These are phyloP conservation scores for Lypha dubia DNA, from an alignment of 2,888 invertebrate species.

Conservation along the genomic window DNA sequence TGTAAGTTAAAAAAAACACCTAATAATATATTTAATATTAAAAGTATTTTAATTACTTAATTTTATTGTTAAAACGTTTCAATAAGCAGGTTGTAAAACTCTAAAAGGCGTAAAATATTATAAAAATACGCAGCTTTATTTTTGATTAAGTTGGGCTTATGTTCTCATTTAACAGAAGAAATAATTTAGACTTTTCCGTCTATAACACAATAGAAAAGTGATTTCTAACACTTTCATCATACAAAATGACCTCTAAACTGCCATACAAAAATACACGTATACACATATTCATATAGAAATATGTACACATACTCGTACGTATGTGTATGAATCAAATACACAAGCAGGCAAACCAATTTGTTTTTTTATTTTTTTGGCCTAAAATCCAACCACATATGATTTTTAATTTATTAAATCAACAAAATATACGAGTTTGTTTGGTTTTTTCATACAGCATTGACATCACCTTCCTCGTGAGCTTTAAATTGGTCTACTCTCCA, in stretches of 20 bases:
- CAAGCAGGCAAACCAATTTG: too few relatives aligned
- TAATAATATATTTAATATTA: too few relatives aligned
- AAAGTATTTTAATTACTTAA: too few relatives aligned
- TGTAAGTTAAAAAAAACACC: background rate
- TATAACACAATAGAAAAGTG: background rate
- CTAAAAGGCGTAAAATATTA: background rate
- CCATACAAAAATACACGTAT: background rate
- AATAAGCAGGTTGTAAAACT: background rate
- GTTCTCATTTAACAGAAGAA: background rate
- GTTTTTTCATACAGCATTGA: conserved; percentile 77
- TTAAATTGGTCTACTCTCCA: conserved; percentile 77
- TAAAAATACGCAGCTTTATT: background rate
- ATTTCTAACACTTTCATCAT: conserved; percentile 18
- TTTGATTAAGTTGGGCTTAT: background rate
- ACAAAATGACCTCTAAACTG: conserved; percentile 51
- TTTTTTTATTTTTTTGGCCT: background rate
- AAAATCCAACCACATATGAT: conserved; percentile 21
- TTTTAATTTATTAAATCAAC: background rate
- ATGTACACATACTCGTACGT: too few relatives aligned
- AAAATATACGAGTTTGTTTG: conserved; percentile 13
- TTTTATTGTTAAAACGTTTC: background rate
- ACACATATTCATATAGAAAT: background rate
- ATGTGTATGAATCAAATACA: too few relatives aligned
- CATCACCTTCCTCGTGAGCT: conserved; percentile 77
- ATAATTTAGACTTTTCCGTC: background rate